Conservation (phyloP, 2,113 vertebrate species). For the Todiramphus chloris region DNA sequence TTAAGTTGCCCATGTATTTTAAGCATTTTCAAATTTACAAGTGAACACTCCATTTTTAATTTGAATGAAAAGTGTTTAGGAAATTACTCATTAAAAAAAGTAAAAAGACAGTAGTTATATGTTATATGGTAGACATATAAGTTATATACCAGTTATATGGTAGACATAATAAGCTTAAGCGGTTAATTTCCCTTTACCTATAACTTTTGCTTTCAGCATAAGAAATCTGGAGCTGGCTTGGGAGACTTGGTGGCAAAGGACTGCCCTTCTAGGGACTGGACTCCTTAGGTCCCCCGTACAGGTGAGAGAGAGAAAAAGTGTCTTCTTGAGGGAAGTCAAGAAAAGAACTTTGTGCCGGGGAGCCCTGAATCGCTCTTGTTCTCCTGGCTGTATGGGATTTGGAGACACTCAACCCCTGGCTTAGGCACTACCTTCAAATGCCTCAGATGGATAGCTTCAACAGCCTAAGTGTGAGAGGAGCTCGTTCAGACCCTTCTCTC, state of each 20-base stretch:
- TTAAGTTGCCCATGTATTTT: not conserved
- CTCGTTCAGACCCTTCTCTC: not conserved
- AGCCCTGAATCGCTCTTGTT: not conserved
- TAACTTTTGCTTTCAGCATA: not conserved
- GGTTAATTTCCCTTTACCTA: not conserved
- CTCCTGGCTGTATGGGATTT: not conserved
- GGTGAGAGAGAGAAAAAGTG: not conserved
- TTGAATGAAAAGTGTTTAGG: not conserved
- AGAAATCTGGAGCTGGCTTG: not conserved
- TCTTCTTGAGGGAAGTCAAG: not conserved
- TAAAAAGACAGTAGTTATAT: not conserved
- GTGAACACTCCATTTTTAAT: not conserved
- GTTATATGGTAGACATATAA: too few relatives aligned
- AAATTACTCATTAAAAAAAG: not conserved
- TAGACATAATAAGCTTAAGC: not conserved
- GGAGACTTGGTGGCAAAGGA: not conserved
- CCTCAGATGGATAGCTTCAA: not conserved
- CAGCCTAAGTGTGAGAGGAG: not conserved
- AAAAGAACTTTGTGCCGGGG: not conserved
- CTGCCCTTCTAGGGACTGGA: rapidly evolving
- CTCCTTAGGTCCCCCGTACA: not conserved
- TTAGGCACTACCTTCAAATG: not conserved
- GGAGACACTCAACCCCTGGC: rapidly evolving
- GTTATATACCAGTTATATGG: too few relatives aligned
- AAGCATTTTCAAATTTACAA: not conserved